Conservation (phyloP, 2,113 vertebrate genomes). For the Bostrychus sinensis region DNA sequence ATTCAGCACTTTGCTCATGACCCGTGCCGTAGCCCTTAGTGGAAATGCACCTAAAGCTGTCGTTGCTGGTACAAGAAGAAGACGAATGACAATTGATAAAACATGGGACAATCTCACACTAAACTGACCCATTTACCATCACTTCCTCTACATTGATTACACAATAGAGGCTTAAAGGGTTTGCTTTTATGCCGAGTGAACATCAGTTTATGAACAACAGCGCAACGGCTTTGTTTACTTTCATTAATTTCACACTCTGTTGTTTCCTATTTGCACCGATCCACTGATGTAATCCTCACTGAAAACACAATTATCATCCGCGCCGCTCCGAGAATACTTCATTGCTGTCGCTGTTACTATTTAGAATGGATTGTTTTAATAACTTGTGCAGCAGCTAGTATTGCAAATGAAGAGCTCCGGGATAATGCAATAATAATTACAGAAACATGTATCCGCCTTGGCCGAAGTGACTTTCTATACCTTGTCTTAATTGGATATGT, state of each 20-base stretch:
- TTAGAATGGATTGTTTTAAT: not conserved
- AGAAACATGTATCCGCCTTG: not conserved
- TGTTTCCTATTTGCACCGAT: slow-evolving; percentile 22
- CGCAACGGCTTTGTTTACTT: slow-evolving; percentile 12
- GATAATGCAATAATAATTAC: slow-evolving; percentile 4
- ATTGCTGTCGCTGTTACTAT: slow-evolving; percentile 1
- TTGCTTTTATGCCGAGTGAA: slow-evolving; percentile 24
- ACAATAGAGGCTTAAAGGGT: no score
- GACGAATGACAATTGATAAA: no score
- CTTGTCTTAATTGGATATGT: not conserved
- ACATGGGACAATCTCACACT: no score
- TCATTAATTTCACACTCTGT: slow-evolving; percentile 34
- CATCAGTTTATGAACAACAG: slow-evolving; percentile 21
- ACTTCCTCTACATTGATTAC: no score
- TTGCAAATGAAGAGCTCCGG: not conserved
- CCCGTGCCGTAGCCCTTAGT: no score
- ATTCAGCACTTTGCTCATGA: no score
- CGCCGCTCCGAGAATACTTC: slow-evolving; percentile 15
- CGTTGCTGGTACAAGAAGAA: no score
- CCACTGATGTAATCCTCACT: slow-evolving; percentile 5
- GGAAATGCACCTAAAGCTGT: no score
- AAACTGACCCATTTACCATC: no score
- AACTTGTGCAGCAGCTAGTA: not conserved
- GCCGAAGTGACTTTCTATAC: not conserved
- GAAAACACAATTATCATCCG: slow-evolving; percentile 22